phyloP scores from a whole-genome alignment of 2,113 vertebrate genomes.

The Lampris megalopsis region DNA sequence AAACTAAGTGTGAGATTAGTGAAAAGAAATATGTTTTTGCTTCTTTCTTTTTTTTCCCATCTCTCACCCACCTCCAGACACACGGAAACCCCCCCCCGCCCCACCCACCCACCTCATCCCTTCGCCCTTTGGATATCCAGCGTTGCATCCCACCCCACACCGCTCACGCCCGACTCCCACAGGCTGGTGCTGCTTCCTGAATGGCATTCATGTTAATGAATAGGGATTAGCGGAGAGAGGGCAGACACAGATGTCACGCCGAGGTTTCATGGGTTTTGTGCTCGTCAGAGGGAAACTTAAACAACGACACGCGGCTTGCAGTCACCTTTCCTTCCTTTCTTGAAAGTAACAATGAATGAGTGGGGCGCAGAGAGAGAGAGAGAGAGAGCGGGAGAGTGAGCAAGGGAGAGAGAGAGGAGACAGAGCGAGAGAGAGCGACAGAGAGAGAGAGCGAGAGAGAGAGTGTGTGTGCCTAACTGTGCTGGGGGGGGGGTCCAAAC shows the following conservation, averaged over 20 bases:
- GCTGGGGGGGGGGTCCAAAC: not conserved
- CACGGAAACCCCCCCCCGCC: constrained; percentile 16
- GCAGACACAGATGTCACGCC: constrained; percentile 17
- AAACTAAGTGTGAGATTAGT: constrained; percentile 51
- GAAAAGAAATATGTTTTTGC: constrained; percentile 49
- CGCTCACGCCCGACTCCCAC: constrained; percentile 32
- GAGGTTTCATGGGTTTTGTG: constrained; percentile 33
- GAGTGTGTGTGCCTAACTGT: not conserved
- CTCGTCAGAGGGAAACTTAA: constrained; percentile 38
- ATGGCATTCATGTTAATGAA: constrained; percentile 73
- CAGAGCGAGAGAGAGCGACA: too few relatives aligned
- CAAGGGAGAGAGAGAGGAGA: too few relatives aligned
- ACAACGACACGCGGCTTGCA: constrained; percentile 39
- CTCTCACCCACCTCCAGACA: constrained; percentile 33
- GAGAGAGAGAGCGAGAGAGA: too few relatives aligned
- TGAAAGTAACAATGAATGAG: constrained; percentile 40
- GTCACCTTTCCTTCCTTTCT: constrained; percentile 19
- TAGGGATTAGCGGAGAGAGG: constrained; percentile 30
- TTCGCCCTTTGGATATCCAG: constrained; percentile 39
- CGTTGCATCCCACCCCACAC: constrained; percentile 36
- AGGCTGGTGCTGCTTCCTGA: constrained; percentile 64
- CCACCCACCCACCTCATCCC: constrained; percentile 21
- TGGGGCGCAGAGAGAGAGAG: not conserved
- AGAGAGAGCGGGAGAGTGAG: too few relatives aligned
- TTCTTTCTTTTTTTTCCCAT: constrained; percentile 35